These are phyloP conservation scores for Agapostemon virescens DNA, from an alignment of 2,888 invertebrate species.

Conservation along the genomic window DNA sequence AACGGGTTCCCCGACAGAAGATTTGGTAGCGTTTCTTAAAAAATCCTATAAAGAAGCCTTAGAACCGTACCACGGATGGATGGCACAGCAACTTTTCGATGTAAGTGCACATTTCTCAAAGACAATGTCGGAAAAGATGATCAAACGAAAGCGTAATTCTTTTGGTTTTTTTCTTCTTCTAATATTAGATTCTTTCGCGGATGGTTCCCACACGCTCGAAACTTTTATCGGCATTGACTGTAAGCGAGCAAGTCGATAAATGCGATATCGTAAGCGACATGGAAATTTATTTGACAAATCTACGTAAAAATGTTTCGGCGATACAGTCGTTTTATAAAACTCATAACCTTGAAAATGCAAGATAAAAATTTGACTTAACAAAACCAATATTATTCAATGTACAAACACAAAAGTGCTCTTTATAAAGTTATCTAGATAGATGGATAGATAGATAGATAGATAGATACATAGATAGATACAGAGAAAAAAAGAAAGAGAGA, in stretches of 20 bases:
- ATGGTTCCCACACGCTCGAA: slow-evolving; percentile 85
- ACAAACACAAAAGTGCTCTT: background rate
- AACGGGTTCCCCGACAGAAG: slow-evolving; percentile 81
- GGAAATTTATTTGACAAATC: slow-evolving; percentile 81
- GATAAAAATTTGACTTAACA: slow-evolving; percentile 1
- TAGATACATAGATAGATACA: background rate
- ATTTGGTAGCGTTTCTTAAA: slow-evolving; percentile 84
- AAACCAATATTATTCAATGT: background rate
- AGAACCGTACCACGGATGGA: slow-evolving; percentile 88
- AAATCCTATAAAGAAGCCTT: slow-evolving; percentile 87
- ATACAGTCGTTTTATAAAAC: slow-evolving; percentile 84
- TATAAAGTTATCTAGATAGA: too few relatives aligned
- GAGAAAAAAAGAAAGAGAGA: too few relatives aligned
- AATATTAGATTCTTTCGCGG: slow-evolving; percentile 83
- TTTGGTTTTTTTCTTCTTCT: background rate
- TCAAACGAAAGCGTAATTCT: background rate
- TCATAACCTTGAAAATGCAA: slow-evolving; percentile 76
- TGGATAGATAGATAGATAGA: background rate
- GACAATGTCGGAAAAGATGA: background rate
- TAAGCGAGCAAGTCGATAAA: slow-evolving; percentile 74
- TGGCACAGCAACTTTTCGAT: slow-evolving; percentile 87
- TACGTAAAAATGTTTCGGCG: slow-evolving; percentile 83
- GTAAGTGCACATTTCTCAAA: slow-evolving; percentile 79
- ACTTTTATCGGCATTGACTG: slow-evolving; percentile 81
- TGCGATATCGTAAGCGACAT: slow-evolving; percentile 78